Evolutionary conservation across 2,888 invertebrate genomes (phyloP).

Genomic region (Volucella inflata): DNA sequence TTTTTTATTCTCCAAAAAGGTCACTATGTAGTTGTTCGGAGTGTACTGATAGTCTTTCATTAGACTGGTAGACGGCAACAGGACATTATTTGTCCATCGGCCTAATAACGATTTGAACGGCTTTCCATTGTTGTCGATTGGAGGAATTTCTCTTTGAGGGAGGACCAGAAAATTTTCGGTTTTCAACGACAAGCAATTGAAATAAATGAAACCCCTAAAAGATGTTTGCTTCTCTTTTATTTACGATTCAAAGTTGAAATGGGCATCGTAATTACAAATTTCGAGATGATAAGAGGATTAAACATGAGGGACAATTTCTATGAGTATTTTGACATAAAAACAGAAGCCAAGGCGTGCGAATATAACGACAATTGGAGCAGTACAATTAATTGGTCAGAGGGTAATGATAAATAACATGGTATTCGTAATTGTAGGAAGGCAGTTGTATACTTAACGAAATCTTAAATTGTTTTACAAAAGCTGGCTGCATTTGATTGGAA

Average conservation of each 20-base stretch:
- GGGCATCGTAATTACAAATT: constrained; percentile 1
- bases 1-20: not conserved
- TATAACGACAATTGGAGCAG: constrained; percentile 1
- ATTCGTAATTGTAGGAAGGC: no score
- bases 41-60: not conserved
- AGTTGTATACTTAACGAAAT: no score
- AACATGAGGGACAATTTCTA: not conserved
- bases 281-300: constrained; percentile 3
- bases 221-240: constrained; percentile 9
- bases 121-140: constrained; percentile 6
- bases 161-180: constrained; percentile 9
- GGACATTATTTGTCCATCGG: constrained; percentile 19
- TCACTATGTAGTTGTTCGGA: not conserved
- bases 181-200: not conserved
- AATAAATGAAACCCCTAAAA: not conserved
- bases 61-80: not conserved
- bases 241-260: constrained; percentile 16
- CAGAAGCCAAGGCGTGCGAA: not conserved
- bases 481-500: no score
- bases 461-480: no score
- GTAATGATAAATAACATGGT: no score
- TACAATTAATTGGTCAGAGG: no score
- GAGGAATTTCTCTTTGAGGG: not conserved
- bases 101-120: constrained; percentile 17
- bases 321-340: not conserved